Evolutionary conservation across 2,797 vertebrate genomes (phyloP).

Genomic region (Leptatherina wallacei): DNA sequence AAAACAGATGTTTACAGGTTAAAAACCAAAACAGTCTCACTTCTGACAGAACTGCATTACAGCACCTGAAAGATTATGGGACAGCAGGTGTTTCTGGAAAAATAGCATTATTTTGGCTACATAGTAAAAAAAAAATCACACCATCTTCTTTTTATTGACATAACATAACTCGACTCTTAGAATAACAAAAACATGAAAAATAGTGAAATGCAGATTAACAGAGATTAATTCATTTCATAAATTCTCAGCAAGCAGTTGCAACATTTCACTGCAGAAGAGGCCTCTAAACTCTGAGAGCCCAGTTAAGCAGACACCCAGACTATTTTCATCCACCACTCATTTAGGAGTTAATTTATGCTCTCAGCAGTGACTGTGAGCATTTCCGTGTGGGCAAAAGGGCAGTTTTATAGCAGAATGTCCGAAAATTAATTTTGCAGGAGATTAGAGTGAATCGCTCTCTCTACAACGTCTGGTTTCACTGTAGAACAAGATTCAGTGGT

Average conservation of each 20-base stretch:
- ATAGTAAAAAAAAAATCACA: neutral
- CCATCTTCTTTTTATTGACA: neutral
- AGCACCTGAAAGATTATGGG: neutral
- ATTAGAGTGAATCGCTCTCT: conserved; percentile 62
- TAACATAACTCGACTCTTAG: neutral
- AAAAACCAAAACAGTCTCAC: neutral
- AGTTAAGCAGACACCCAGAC: conserved; percentile 41
- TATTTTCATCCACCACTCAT: conserved; percentile 65
- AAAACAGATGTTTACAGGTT: neutral
- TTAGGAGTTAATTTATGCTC: conserved; percentile 68
- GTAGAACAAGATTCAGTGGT: neutral
- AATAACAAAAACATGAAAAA: neutral
- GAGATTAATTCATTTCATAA: conserved; percentile 24
- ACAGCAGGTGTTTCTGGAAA: neutral
- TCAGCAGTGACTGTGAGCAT: conserved; percentile 41
- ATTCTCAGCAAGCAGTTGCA: conserved; percentile 35
- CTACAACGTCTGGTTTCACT: conserved; percentile 49
- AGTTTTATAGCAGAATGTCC: conserved; percentile 76
- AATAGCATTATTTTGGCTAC: neutral
- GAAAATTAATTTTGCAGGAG: conserved; percentile 76
- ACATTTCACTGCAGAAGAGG: conserved; percentile 28
- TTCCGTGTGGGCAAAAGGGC: conserved; percentile 65
- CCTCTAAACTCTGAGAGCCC: conserved; percentile 20
- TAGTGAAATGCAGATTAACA: neutral
- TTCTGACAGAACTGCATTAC: neutral